Conservation (phyloP, 1,140 invertebrate species). For the Plectrocnemia conspersa region DNA sequence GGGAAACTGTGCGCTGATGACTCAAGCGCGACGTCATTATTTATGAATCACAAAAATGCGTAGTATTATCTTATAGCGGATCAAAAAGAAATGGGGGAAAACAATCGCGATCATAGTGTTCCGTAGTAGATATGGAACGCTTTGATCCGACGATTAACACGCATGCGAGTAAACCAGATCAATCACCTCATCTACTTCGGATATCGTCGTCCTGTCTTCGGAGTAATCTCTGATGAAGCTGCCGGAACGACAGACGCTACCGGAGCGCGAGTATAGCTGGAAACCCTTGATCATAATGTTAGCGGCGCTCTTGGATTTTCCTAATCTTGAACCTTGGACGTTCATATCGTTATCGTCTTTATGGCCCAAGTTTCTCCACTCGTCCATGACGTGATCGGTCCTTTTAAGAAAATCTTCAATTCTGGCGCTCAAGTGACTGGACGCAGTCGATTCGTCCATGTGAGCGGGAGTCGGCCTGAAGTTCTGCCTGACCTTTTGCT, state of each 20-base stretch:
- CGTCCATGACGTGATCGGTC: constrained; percentile 80
- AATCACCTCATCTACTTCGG: constrained; percentile 58
- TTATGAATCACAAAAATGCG: too few species aligned
- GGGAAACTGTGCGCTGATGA: too few species aligned
- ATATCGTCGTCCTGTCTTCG: constrained; percentile 58
- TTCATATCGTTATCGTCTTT: constrained; percentile 51
- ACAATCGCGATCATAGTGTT: too few species aligned
- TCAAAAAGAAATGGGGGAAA: too few species aligned
- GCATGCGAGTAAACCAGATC: too few species aligned
- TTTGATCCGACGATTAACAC: too few species aligned
- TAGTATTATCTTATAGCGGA: too few species aligned
- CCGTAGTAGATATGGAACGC: too few species aligned
- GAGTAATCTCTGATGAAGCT: constrained; percentile 52
- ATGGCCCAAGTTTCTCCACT: constrained; percentile 66
- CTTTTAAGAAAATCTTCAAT: constrained; percentile 75
- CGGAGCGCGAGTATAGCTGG: constrained; percentile 61
- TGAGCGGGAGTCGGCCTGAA: constrained; percentile 68
- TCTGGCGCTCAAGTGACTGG: constrained; percentile 66
- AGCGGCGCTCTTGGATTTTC: constrained; percentile 66
- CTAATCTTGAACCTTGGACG: constrained; percentile 46
- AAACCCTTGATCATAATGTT: constrained; percentile 77
- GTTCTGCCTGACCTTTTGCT: constrained; percentile 61
- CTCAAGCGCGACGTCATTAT: too few species aligned
- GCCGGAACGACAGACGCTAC: constrained; percentile 46
- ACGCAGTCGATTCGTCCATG: constrained; percentile 67